Base-by-base conservation (phyloP, 2,888 invertebrate genomes). In the Cecidostiba fungosa region DNA sequence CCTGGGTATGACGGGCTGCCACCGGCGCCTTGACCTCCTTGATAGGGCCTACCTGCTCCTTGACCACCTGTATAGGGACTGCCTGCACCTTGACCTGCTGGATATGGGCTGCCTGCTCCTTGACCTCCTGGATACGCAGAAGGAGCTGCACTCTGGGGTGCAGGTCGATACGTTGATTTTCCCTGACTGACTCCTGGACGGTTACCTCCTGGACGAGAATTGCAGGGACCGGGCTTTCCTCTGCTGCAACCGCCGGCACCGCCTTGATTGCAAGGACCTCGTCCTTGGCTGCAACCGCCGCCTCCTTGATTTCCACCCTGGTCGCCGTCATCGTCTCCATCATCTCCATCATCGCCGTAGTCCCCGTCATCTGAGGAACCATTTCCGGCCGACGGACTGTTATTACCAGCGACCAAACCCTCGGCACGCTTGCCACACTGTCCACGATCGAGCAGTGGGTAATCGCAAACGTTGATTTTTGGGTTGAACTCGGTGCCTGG, bases 401-500 rank as follows among this genome's bases (percentile, higher is more conserved):
- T n/a, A 12, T 39, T 62, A 14, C 43, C 43, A 5, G 26, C 54
- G 32, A 23, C 26, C 12, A 10, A 39, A 10, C 19, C 29, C 10
- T 84, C 87, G 43, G 88, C 88, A 82, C 88, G 39, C 72, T 36
- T 90, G 1, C 5, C 19, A 39, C 91, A 91, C 5, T 69, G 82
- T 3, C 32, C 1, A 0, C 91, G 90, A 39, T 89, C 89, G 39
- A 19, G 50, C 36, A 91, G 76, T 8, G 91, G 91, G 77, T 90
- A 91, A 76, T 91, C 91, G 77, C 91, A 91, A 4, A 90, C 89
- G 14, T 62, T 66, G 66, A 91, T 87, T 12, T 82, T 79, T 5
- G 91, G 91, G 84, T 91, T 92, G 66, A 91, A 91, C 84, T 91
- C 91, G 0, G 91, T 91, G 69, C 91, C 91, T 2, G 59, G 14